A percentile compares a stretch with the other conserved stretches of the same genome.
These are phyloP conservation scores for Tromatobia lineatoria DNA, from an alignment of 2,888 invertebrate genomes.

Conservation along the genomic window DNA sequence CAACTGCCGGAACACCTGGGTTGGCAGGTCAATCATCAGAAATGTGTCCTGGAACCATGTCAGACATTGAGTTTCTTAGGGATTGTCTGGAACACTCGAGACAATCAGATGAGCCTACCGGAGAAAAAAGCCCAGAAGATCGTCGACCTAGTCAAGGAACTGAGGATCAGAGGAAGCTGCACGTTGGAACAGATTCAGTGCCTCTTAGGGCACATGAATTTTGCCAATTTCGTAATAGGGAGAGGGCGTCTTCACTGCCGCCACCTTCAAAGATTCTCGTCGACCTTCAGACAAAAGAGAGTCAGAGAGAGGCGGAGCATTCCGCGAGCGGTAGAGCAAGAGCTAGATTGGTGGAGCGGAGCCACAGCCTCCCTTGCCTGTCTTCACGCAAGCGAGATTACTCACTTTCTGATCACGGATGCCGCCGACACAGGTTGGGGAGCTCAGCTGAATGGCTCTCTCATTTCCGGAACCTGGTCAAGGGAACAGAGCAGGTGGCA, in stretches of 20 bases:
- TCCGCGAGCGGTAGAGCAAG: constrained; percentile 13
- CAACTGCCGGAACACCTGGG: constrained; percentile 44
- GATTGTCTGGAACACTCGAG: constrained; percentile 61
- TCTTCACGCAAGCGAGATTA: constrained; percentile 60
- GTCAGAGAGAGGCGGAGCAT: constrained; percentile 48
- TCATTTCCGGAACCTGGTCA: constrained; percentile 59
- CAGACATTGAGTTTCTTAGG: constrained; percentile 65
- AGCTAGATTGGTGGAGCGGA: constrained; percentile 66
- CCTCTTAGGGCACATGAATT: constrained; percentile 67
- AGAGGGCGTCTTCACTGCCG: constrained; percentile 70
- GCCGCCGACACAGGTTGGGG: constrained; percentile 62
- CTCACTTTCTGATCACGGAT: constrained; percentile 62
- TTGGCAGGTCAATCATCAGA: constrained; percentile 63
- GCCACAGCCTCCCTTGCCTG: constrained; percentile 25
- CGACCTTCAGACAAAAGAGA: constrained; percentile 56
- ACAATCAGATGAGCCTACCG: constrained; percentile 41
- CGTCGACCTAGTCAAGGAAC: constrained; percentile 32
- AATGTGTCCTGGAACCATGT: constrained; percentile 59
- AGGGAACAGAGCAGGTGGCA: constrained; percentile 52
- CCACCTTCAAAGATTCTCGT: constrained; percentile 63
- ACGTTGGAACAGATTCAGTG: constrained; percentile 62
- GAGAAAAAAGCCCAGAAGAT: constrained; percentile 24
- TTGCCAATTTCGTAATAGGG: constrained; percentile 65
- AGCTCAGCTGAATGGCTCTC: constrained; percentile 48
- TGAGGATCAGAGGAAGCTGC: constrained; percentile 46